phyloP scores from a whole-genome alignment of 2,113 vertebrate species.

The Athene noctua region DNA sequence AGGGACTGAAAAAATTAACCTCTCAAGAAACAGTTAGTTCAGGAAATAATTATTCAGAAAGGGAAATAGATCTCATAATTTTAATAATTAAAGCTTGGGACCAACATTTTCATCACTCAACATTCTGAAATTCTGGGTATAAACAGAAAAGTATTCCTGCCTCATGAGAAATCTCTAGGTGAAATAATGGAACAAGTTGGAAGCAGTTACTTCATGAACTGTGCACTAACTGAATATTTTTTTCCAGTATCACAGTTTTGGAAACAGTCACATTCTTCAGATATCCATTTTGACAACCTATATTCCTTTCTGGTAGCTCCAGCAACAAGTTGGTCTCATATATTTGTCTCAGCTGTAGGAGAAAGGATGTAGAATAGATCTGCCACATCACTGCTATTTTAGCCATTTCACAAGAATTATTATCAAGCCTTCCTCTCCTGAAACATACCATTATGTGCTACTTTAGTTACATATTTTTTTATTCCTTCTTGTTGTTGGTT shows the following conservation, averaged over 20 bases:
- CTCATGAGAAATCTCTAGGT: not conserved
- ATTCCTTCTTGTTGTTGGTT: not conserved
- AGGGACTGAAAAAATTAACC: not conserved
- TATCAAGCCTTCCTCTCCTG: not conserved
- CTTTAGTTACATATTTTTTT: not conserved
- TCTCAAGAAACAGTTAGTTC: not conserved
- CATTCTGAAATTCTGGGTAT: not conserved
- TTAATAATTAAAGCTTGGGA: not conserved
- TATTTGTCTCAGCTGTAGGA: not conserved
- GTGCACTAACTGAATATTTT: not conserved
- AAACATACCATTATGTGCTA: not conserved
- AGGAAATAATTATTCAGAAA: not conserved
- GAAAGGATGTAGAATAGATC: not conserved
- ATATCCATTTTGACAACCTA: not conserved
- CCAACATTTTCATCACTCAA: not conserved
- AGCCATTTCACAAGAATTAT: not conserved
- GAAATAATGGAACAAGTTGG: not conserved
- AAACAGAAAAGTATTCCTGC: not conserved
- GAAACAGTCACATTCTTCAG: not conserved
- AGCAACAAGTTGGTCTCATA: not conserved
- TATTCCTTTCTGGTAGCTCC: not conserved
- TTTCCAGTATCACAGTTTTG: not conserved
- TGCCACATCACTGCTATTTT: not conserved
- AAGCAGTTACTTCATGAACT: not conserved
- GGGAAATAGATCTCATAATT: not conserved